Evolutionary conservation across 2,797 vertebrate species (phyloP).

Genomic region (Galaxias olidus): DNA sequence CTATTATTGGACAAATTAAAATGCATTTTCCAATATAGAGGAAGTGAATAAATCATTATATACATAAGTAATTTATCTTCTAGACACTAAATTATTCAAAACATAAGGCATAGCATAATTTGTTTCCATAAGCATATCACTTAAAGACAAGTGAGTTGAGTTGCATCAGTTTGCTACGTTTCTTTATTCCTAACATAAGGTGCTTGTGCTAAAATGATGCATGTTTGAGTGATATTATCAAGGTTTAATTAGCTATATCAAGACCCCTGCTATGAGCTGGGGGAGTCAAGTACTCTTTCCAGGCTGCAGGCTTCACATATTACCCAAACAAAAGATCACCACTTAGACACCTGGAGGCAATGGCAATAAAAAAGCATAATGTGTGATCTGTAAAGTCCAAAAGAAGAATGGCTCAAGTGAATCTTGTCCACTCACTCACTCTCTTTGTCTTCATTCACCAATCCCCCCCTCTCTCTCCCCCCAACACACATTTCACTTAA

Average conservation of each 20-base stretch:
- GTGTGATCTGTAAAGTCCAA: slow-evolving; percentile 35
- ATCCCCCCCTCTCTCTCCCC: too few relatives aligned
- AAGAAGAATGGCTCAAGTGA: neutral
- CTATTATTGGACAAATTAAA: too few relatives aligned
- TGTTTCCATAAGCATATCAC: too few relatives aligned
- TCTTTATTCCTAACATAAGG: slow-evolving; percentile 61
- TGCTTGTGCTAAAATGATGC: slow-evolving; percentile 53
- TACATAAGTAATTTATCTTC: too few relatives aligned
- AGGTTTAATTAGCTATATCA: slow-evolving; percentile 69
- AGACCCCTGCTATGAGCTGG: slow-evolving; percentile 49
- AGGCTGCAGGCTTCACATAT: slow-evolving; percentile 61
- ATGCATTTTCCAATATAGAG: too few relatives aligned
- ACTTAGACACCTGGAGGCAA: slow-evolving; percentile 70
- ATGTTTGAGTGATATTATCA: slow-evolving; percentile 62
- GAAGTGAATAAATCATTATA: too few relatives aligned
- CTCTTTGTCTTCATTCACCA: too few relatives aligned
- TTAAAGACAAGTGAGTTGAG: too few relatives aligned
- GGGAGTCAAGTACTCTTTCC: slow-evolving; percentile 60
- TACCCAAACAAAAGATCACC: slow-evolving; percentile 63
- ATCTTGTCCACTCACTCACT: too few relatives aligned
- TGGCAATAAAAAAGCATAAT: slow-evolving; percentile 63
- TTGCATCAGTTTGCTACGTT: slow-evolving; percentile 28
- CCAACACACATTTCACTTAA: too few relatives aligned
- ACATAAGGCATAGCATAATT: too few relatives aligned
- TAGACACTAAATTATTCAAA: too few relatives aligned